Base-by-base conservation (phyloP, 2,888 invertebrate species). In the Nudaria mundana region DNA sequence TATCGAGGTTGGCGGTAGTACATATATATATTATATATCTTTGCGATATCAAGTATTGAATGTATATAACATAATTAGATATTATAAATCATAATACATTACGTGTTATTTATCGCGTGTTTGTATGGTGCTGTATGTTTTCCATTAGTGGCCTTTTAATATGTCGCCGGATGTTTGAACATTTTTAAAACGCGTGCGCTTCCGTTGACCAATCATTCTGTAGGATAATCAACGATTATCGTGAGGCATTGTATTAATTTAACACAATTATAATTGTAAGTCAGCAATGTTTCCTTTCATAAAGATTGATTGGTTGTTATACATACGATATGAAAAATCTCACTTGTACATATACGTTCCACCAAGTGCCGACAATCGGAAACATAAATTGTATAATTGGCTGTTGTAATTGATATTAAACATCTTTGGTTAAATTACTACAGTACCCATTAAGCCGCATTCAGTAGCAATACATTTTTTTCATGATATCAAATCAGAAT, bases 181-280 rank as follows among this genome's bases (percentile, higher is more conserved):
- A 16, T 36, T 12, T 34, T 44, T 43, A 54, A 47, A 47, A 51
- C 51, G 44, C 43, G 44, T 51, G 39, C 41, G 39, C 35, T 56
- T 58, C 48, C 59, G 55, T 48, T 58, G 16, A 7, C 42, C 34
- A 33, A 48, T 55, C 41, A 25, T 35, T 43, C 41, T 48, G 26
- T 39, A 46, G 38, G 37, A n/a, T 34, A 25, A 34, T 34, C 12
- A 8, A 13, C 26, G 16, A 20, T 13, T 18, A 26, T 8, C 26
- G 26, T 34, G 24, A 11, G 13, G 15, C 11, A 24, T 32, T 24
- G 23, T 14, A 15, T 32, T 23, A 13, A n/a, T n/a, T 14, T n/a
- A n/a, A 32, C 13, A 14, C 10, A 22, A 12, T 15, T 16, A n/a
- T 14, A 22, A 12, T 15, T 16, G 13, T 3, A 30, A 5, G 10